These are phyloP conservation scores for Catocala nupta DNA, from an alignment of 2,888 invertebrate genomes.

Conservation along the genomic window DNA sequence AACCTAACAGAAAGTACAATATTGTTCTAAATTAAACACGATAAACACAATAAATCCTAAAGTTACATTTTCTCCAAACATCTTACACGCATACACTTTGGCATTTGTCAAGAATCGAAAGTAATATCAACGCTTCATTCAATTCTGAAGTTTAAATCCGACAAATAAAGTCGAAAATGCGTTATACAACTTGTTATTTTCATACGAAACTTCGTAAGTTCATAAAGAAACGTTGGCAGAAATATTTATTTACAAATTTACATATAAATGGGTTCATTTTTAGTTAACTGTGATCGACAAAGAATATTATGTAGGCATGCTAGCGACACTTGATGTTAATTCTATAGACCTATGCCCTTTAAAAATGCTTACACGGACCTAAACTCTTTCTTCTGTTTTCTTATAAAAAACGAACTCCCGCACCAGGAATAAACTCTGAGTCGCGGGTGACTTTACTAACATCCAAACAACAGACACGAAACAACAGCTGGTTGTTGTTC, in stretches of 20 bases:
- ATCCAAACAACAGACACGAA: too few relatives aligned
- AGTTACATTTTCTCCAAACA: constrained; percentile 17
- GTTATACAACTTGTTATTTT: background rate
- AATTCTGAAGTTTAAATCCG: background rate
- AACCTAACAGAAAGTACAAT: constrained; percentile 10
- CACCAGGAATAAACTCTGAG: too few relatives aligned
- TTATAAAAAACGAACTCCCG: too few relatives aligned
- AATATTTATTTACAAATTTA: constrained; percentile 32
- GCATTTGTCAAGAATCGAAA: constrained; percentile 14
- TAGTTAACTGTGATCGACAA: constrained; percentile 52
- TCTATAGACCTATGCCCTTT: constrained; percentile 57
- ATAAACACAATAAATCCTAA: constrained; percentile 20
- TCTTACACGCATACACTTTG: constrained; percentile 13
- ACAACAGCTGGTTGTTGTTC: too few relatives aligned
- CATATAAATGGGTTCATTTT: constrained; percentile 47
- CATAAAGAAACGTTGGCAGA: constrained; percentile 20
- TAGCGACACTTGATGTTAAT: constrained; percentile 63
- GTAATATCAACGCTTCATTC: background rate
- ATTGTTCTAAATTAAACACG: constrained; percentile 16
- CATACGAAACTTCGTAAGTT: constrained; percentile 2
- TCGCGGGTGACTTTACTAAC: too few relatives aligned
- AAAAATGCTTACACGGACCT: constrained; percentile 25
- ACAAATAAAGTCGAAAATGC: constrained; percentile 4
- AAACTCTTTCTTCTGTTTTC: background rate
- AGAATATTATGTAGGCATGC: constrained; percentile 58